Conservation (phyloP, 1,140 invertebrate genomes). For the Branchinecta lynchi region DNA sequence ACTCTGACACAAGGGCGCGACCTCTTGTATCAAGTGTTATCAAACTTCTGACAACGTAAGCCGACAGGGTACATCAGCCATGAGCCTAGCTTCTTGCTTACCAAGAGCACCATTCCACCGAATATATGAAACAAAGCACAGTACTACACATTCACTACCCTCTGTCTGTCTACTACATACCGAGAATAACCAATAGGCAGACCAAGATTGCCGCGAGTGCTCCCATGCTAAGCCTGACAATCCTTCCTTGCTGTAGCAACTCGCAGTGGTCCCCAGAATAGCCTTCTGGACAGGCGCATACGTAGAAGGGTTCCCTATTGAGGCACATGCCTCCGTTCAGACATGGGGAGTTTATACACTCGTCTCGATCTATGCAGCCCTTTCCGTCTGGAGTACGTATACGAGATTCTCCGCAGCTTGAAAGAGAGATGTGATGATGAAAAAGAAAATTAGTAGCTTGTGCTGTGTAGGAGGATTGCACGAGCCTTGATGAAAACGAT, state of each 20-base stretch:
- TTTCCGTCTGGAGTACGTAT: slow-evolving; percentile 71
- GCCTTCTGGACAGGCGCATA: slow-evolving; percentile 55
- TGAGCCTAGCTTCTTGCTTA: neutral
- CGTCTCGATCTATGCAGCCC: slow-evolving; percentile 82
- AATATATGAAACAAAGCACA: neutral
- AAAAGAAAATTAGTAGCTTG: too few relatives aligned
- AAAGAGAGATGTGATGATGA: neutral
- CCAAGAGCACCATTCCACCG: neutral
- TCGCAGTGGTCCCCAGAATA: slow-evolving; percentile 90
- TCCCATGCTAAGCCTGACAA: slow-evolving; percentile 79
- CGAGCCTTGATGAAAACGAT: too few relatives aligned
- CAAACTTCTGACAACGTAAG: neutral
- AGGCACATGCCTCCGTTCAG: slow-evolving; percentile 74
- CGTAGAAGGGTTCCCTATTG: slow-evolving; percentile 66
- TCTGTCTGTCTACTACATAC: slow-evolving; percentile 42
- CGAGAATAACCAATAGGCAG: slow-evolving; percentile 81
- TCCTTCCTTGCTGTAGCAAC: slow-evolving; percentile 76
- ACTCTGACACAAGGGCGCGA: too few relatives aligned
- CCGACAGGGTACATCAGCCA: neutral
- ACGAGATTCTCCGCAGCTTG: slow-evolving; percentile 76
- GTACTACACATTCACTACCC: neutral
- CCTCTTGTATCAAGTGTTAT: too few relatives aligned
- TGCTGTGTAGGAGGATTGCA: too few relatives aligned
- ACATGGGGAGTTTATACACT: slow-evolving; percentile 79
- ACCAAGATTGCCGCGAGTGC: slow-evolving; percentile 81